These are phyloP conservation scores for Hybos culiciformis DNA, from an alignment of 2,888 invertebrate genomes.

Conservation along the genomic window DNA sequence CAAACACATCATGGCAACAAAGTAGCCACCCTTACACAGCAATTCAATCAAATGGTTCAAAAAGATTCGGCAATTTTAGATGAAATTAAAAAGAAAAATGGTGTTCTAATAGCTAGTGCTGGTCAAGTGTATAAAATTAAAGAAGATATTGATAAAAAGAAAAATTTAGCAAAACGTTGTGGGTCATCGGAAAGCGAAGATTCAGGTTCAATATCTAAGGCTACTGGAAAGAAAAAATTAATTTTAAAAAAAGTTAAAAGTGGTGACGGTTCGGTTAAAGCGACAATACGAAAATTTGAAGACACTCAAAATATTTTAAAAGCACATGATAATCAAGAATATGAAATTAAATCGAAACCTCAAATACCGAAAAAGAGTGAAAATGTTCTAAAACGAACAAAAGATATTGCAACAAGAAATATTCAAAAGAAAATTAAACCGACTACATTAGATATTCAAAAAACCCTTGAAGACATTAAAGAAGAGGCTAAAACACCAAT, in stretches of 20 bases:
- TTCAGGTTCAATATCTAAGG: constrained; percentile 2
- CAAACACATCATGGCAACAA: constrained; percentile 32
- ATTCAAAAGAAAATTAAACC: constrained; percentile 5
- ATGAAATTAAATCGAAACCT: constrained; percentile 24
- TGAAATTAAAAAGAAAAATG: constrained; percentile 44
- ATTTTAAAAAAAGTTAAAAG: constrained; percentile 24
- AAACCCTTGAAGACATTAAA: constrained; percentile 12
- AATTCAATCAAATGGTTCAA: constrained; percentile 51
- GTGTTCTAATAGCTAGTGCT: constrained; percentile 35
- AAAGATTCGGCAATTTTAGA: constrained; percentile 35
- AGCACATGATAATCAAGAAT: constrained; percentile 25
- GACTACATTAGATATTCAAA: constrained; percentile 5
- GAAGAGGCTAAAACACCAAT: constrained; percentile 11
- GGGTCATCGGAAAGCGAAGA: constrained; percentile 7
- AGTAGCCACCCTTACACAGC: constrained; percentile 54
- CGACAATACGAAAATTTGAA: constrained; percentile 13
- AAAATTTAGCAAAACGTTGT: constrained; percentile 9
- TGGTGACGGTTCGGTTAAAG: constrained; percentile 17
- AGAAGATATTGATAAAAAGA: constrained; percentile 18
- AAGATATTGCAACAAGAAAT: constrained; percentile 18
- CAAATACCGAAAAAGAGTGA: constrained; percentile 28
- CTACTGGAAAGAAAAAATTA: constrained; percentile 12
- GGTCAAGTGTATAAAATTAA: constrained; percentile 34
- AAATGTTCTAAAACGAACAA: constrained; percentile 27
- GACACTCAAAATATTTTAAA: background rate